Percentiles rank a stretch among this genome's conserved stretches.
These are phyloP conservation scores for Megalopta genalis DNA, from an alignment of 1,140 invertebrate species.

Conservation along the genomic window DNA sequence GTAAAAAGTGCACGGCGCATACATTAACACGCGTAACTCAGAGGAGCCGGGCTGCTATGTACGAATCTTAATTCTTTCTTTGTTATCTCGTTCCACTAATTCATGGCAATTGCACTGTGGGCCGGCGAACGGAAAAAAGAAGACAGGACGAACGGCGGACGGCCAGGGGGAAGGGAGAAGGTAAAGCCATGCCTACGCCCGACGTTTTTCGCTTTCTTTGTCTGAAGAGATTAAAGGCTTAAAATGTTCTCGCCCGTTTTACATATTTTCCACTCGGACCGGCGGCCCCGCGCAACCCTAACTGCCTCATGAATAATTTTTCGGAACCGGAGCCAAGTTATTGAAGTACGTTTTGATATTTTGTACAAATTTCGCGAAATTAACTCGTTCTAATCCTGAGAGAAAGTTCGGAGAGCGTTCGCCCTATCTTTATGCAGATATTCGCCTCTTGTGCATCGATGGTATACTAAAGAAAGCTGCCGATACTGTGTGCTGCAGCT, in stretches of 20 bases:
- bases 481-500: no score
- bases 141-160: background rate
- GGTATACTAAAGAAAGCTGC: no score
- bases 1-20: constrained; percentile 63
- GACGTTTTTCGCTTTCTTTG: constrained; percentile 73
- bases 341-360: background rate
- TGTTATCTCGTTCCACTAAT: constrained; percentile 76
- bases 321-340: background rate
- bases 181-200: constrained; percentile 58
- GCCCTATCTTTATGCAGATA: background rate
- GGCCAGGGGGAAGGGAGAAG: constrained; percentile 44
- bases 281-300: background rate
- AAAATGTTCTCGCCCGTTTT: constrained; percentile 61
- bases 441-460: background rate
- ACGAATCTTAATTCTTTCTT: constrained; percentile 76
- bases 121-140: constrained; percentile 27
- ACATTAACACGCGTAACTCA: constrained; percentile 65
- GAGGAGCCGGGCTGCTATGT: constrained; percentile 48
- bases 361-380: background rate
- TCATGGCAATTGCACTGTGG: constrained; percentile 58
- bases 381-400: background rate
- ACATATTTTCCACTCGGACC: constrained; percentile 41
- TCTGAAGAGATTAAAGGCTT: constrained; percentile 75
- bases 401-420: no score
- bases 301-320: constrained; percentile 18